Conservation (phyloP, 1,140 invertebrate species). For the Bathynomus jamesi region DNA sequence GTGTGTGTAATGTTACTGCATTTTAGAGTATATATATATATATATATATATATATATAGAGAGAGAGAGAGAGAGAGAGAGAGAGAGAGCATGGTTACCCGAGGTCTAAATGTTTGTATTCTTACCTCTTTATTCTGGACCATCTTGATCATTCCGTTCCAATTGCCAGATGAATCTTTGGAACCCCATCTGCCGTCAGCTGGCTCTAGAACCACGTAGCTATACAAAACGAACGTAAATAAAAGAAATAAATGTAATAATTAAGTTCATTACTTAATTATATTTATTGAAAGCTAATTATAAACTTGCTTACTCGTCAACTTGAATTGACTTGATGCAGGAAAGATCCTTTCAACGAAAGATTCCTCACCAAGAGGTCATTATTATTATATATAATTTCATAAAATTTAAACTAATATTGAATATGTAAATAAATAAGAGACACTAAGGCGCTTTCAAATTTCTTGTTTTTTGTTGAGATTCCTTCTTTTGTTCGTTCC, state of each 20-base stretch:
- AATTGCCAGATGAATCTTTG: slow-evolving; percentile 24
- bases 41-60: too few relatives aligned
- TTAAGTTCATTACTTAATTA: slow-evolving; percentile 6
- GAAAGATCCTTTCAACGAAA: background rate
- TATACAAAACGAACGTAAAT: background rate
- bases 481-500: too few relatives aligned
- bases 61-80: too few relatives aligned
- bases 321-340: background rate
- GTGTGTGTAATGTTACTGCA: too few relatives aligned
- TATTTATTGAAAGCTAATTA: background rate
- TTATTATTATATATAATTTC: background rate
- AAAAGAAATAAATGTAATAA: slow-evolving; percentile 5
- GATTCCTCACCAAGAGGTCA: background rate
- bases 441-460: too few relatives aligned
- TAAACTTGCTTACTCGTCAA: background rate
- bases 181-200: slow-evolving; percentile 39
- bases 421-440: too few relatives aligned
- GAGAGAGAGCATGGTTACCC: background rate
- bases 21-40: too few relatives aligned
- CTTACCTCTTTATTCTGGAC: slow-evolving; percentile 34
- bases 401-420: too few relatives aligned
- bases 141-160: slow-evolving; percentile 42
- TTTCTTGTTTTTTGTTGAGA: too few relatives aligned
- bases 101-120: background rate
- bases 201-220: slow-evolving; percentile 47